Evolutionary conservation across 2,888 invertebrate species (phyloP), one percentile per base, ranked within the genome.

Genomic region (Zaprionus lineosus): DNA sequence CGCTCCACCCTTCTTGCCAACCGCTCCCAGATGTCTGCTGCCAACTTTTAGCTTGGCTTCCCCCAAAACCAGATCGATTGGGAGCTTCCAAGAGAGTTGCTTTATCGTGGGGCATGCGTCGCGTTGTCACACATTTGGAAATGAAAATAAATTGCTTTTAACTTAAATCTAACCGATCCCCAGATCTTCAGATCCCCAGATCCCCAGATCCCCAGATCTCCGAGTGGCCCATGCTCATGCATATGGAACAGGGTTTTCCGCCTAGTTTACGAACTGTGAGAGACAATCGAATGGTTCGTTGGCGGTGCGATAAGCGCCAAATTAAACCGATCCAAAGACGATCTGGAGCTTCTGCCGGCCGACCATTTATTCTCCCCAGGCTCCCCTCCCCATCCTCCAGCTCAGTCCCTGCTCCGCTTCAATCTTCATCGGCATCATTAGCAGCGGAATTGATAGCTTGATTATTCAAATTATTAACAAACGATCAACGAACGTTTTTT

Each of bases 361-460:
- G n/a, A n/a, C n/a, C n/a, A n/a, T n/a, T n/a, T n/a, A n/a, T n/a
- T n/a, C n/a, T n/a, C n/a, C n/a, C n/a, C n/a, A n/a, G n/a, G n/a
- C 8, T 15, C 15, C 9, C 41, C n/a, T 3, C 31, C n/a, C 6
- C 5, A 2, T 9, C 4, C 1, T 26, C 6, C 50, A 26, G 46
- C 29, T 39, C 26, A 33, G 40, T 21, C 34, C 28, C 39, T 15
- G 46, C 34, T 34, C 53, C 29, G 24, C 43, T 26, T 19, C 75
- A 56, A 75, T 85, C 82, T n/a, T n/a, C 74, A 60, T 82, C 76
- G 81, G 74, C 74, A 85, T 89, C 87, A 85, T 89, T 88, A 89
- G 88, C 84, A 74, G 55, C 64, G 72, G 79, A 89, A 88, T 89
- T 88, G 84, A 89, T 89, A 84, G 87, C 87, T 89, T 88, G 88